phyloP scores from a whole-genome alignment of 2,888 invertebrate species.

The Eilema caniola region DNA sequence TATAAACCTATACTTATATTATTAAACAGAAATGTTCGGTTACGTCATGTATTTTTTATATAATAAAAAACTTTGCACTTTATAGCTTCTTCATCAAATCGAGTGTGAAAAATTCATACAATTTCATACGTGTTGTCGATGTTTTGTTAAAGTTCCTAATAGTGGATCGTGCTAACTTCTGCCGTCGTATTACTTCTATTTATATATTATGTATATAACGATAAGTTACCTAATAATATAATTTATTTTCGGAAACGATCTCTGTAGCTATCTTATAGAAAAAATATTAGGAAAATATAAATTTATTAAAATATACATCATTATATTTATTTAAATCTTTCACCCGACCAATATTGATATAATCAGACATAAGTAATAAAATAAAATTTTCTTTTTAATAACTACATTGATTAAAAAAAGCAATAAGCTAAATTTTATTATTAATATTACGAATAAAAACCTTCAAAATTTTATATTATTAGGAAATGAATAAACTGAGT shows the following conservation, averaged over 20 bases:
- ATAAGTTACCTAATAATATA: slow-evolving; percentile 50
- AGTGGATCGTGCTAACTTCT: slow-evolving; percentile 45
- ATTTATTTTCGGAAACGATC: slow-evolving; percentile 54
- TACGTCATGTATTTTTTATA: slow-evolving; percentile 46
- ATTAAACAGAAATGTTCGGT: slow-evolving; percentile 31
- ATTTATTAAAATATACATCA: slow-evolving; percentile 38
- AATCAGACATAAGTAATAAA: slow-evolving; percentile 34
- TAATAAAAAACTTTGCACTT: slow-evolving; percentile 32
- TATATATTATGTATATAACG: slow-evolving; percentile 28
- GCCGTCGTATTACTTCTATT: slow-evolving; percentile 43
- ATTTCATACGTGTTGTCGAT: slow-evolving; percentile 28
- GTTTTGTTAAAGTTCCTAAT: slow-evolving; percentile 53
- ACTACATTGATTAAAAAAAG: slow-evolving; percentile 35
- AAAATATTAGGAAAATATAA: slow-evolving; percentile 36
- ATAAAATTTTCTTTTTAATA: slow-evolving; percentile 38
- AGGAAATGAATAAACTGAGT: slow-evolving; percentile 40
- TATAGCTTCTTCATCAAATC: slow-evolving; percentile 39
- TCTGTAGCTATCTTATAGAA: slow-evolving; percentile 47
- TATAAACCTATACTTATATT: slow-evolving; percentile 30
- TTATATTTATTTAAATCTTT: slow-evolving; percentile 43
- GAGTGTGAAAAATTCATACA: slow-evolving; percentile 27
- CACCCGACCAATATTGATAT: slow-evolving; percentile 49
- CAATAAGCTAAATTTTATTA: slow-evolving; percentile 41
- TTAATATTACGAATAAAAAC: slow-evolving; percentile 33
- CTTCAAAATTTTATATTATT: slow-evolving; percentile 39